Percentiles rank a stretch among this genome's conserved stretches.
These are phyloP conservation scores for Alentia gelatinosa DNA, from an alignment of 2,888 invertebrate genomes.

Conservation along the genomic window DNA sequence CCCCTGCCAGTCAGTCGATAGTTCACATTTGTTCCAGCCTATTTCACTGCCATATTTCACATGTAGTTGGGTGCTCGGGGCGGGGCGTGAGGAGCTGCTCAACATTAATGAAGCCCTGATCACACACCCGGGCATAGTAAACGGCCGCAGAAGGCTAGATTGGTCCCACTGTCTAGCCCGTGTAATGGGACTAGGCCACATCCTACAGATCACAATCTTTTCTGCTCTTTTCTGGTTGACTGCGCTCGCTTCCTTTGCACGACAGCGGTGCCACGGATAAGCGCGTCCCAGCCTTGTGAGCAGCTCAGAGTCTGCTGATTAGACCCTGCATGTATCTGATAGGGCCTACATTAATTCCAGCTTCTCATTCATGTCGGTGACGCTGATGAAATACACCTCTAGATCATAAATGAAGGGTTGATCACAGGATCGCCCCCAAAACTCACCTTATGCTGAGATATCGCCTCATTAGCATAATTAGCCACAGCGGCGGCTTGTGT, in stretches of 20 bases:
- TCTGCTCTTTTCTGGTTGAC: conserved; percentile 14
- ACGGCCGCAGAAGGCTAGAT: neutral
- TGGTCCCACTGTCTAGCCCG: neutral
- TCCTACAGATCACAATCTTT: conserved; percentile 11
- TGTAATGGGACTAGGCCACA: neutral
- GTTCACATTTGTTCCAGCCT: conserved; percentile 45
- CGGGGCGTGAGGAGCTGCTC: neutral
- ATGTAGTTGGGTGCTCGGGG: neutral
- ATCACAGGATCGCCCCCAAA: neutral
- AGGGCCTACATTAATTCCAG: neutral
- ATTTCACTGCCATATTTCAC: conserved; percentile 24
- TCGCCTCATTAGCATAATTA: no score
- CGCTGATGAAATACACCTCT: neutral
- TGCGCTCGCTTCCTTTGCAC: neutral
- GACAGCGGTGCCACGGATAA: neutral
- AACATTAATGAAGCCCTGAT: neutral
- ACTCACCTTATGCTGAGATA: no score
- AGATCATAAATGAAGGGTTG: neutral
- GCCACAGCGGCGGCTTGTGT: no score
- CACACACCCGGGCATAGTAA: neutral
- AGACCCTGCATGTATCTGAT: neutral
- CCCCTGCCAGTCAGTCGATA: neutral
- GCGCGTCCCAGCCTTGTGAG: neutral
- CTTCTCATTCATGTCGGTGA: neutral
- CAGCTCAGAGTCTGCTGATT: neutral